Base-by-base conservation (phyloP, 1,140 invertebrate species). In the Magallana angulata region DNA sequence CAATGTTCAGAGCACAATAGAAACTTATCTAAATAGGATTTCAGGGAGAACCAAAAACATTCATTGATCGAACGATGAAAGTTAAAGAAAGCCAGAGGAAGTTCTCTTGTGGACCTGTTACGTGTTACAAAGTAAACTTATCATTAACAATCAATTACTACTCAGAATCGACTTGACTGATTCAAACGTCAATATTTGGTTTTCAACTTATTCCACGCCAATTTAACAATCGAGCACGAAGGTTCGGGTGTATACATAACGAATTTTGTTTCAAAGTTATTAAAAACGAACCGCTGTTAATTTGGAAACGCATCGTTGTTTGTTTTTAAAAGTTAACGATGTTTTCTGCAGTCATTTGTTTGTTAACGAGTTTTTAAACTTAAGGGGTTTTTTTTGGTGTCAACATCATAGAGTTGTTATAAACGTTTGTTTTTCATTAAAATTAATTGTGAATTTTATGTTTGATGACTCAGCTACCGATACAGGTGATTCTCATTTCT, bases 81-180 rank as follows among this genome's bases (percentile, higher is more conserved):
- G 24, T 76, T 7, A 76, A 24, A 76, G 68, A 76, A 36, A 76
- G 24, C 9, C 24, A 76, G 68, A 24, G 68, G 68, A 76, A 76
- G 68, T 30, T 76, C 68, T 76, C 36, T 11, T 36, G 30, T 18
- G 18, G 8, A 76, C 24, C 7, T 11, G 24, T 76, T 76, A 76
- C 68, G 68, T 76, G 36, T 76, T 30, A 30, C 68, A 71, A 24
- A 71, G 24, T 76, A 76, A 76, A 76, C 68, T 76, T 76, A 76
- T 30, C 68, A 76, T 76, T 76, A 76, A 76, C 68, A 76, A 30
- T 71, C 24, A 71, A 24, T 12, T 71, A 71, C 68, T 30, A 71
- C 68, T 71, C 18, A 9, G 11, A 8, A 71, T 24, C 68, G 60
- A 71, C 24, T 30, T 30, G 36, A 24, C 68, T 71, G 68, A 71